A percentile compares a stretch with the other conserved stretches of the same genome.
Evolutionary conservation across 2,888 invertebrate genomes (phyloP).

Genomic region (Danaus chrysippus): DNA sequence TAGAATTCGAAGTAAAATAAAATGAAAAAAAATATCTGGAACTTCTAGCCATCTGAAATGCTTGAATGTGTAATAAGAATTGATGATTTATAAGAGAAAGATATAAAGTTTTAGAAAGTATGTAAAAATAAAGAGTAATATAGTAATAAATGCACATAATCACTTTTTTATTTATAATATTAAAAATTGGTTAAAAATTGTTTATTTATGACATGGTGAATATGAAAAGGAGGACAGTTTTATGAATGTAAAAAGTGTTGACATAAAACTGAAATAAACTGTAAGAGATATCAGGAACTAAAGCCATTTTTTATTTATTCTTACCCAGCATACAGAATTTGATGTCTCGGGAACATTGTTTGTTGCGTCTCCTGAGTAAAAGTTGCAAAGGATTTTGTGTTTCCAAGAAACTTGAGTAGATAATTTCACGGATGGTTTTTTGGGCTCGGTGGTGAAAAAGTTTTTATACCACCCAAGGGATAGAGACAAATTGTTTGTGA

Average conservation of each 20-base stretch:
- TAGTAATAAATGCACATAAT: too few species aligned
- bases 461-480: slow-evolving; percentile 26
- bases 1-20: too few species aligned
- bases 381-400: slow-evolving; percentile 25
- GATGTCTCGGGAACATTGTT: slow-evolving; percentile 13
- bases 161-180: too few species aligned
- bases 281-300: slow-evolving; percentile 4
- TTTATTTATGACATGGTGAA: not conserved
- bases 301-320: not conserved
- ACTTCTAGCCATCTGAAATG: too few species aligned
- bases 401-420: slow-evolving; percentile 25
- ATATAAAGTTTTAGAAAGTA: too few species aligned
- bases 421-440: slow-evolving; percentile 28
- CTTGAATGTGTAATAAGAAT: too few species aligned
- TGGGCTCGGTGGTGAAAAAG: slow-evolving; percentile 26
- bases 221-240: not conserved
- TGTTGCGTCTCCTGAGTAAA: slow-evolving; percentile 14
- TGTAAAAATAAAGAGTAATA: too few species aligned
- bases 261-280: not conserved
- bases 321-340: slow-evolving; percentile 11
- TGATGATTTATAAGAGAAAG: too few species aligned
- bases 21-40: too few species aligned
- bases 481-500: slow-evolving; percentile 23
- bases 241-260: too few species aligned
- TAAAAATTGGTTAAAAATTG: too few species aligned